Base-by-base conservation (phyloP, 2,113 vertebrate species). In the Crotalus tigris region DNA sequence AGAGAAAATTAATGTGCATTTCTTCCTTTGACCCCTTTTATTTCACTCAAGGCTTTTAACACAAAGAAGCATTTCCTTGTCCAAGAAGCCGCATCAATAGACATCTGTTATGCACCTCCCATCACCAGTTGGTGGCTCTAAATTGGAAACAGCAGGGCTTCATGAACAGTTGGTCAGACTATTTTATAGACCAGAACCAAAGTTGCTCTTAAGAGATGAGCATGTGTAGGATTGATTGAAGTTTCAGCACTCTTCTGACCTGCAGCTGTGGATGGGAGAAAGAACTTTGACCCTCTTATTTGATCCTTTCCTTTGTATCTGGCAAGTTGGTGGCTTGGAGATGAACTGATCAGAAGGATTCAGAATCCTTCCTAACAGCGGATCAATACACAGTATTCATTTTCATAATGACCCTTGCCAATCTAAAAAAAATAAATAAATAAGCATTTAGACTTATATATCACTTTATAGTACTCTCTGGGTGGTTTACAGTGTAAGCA, bases 351-450 rank as follows among this genome's bases (percentile, higher is more conserved):
- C 69, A 57, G 87, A 15, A 69, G 26, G 75, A 23, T 69, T 93
- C 95, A 46, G 95, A 95, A 85, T 44, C 2, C 55, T 89, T 96
- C 54, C 87, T 92, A 93, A 90, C 87, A 93, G 89, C 44, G 94
- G 8, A 59, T 94, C 69, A 91, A 29, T 91, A 91, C 93, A 90
- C 29, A 87, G 94, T 88, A 91, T 90, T 93, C 39, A 91, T 49
- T 92, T 92, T 93, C 92, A 17, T 19, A 90, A 51, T 49, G 94
- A 5, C 29, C 81, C 29, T n/a, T 88, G 59, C 46, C 75, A 96
- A 55, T 24, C 90, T 94, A 94, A 94, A 95, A 94, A 94, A 87
- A 51, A 51, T 51, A 51, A 51, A 51, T 9, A 51, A 9, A 51
- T 51, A 8, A 51, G 49, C 49, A 51, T 51, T 51, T 51, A 51